Conservation (phyloP, 2,888 invertebrate genomes). For the Scaptomyza reducta region DNA sequence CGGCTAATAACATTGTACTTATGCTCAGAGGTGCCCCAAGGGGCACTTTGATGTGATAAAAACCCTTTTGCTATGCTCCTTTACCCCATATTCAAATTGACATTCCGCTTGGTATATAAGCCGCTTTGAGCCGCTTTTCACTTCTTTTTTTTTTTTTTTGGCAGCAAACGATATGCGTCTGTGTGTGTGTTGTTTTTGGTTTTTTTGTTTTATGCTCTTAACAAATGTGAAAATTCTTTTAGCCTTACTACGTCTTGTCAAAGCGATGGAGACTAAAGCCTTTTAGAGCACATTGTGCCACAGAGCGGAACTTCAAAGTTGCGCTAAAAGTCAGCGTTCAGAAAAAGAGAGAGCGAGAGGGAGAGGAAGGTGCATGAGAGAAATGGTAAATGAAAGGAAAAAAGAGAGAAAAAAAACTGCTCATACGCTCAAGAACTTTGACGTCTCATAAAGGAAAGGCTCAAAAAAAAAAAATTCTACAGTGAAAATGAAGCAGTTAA, state of each 20-base stretch:
- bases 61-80: not conserved
- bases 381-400: constrained; percentile 1
- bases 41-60: not conserved
- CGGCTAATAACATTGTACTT: not conserved
- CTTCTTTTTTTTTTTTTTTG: not conserved
- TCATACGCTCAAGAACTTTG: constrained; percentile 34
- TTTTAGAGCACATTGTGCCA: constrained; percentile 52
- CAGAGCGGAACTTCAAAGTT: constrained; percentile 59
- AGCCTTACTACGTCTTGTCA: constrained; percentile 33
- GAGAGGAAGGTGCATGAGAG: not conserved
- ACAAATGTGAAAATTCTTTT: constrained; percentile 42
- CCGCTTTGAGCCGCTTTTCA: constrained; percentile 2
- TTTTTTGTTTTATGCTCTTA: constrained; percentile 7
- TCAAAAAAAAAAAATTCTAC: constrained; percentile 39
- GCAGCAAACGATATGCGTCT: not conserved
- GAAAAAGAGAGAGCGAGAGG: constrained; percentile 1
- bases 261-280: constrained; percentile 40
- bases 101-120: constrained; percentile 18
- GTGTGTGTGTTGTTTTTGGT: not conserved
- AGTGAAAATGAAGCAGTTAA: constrained; percentile 37
- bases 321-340: constrained; percentile 34
- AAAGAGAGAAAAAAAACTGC: constrained; percentile 3
- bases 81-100: constrained; percentile 18
- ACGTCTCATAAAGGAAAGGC: constrained; percentile 40
- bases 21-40: not conserved